Base-by-base conservation (phyloP, 1,140 invertebrate species). In the Pachypsylla venusta region DNA sequence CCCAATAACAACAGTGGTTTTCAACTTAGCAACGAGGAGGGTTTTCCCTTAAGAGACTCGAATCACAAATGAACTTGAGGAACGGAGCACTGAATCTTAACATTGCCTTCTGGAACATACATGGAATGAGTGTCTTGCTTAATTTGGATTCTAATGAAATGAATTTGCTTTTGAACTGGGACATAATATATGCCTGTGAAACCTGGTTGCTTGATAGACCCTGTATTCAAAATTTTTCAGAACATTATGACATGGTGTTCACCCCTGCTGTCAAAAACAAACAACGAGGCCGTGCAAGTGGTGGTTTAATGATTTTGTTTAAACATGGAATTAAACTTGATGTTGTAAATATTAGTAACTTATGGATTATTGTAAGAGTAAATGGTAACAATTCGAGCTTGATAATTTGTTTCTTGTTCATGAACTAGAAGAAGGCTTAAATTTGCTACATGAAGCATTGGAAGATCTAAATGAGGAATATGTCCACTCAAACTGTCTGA, bases 91-190 rank as follows among this genome's bases (percentile, higher is more conserved):
- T 12, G 30, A 35, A 35, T 12, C 30, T 48, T 7, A 48, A 22
- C 16, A 48, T 48, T 19, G 16, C 42, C 4, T 48, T 48, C 22
- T 48, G 42, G 42, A 48, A 48, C n/a, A 48, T 48, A 5, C 4
- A 48, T n/a, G 42, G 42, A 48, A 48, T 48, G n/a, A 5, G 4
- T 5, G n/a, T 5, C n/a, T 3, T 48, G 5, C 42, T 19, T 7
- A 48, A 48, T 48, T 3, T 48, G 42, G 42, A 48, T 22, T 48
- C 42, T 4, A 10, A 48, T 48, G 42, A 48, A 48, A 48, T 48
- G 42, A 19, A 48, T n/a, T 48, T 48, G n/a, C 42, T 48, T n/a
- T 48, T 19, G 5, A n/a, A 48, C 4, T 48, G 42, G 42, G 42
- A 48, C 22, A n/a, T 48, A 5, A 48, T 48, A 19, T 48, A 22